Conservation (phyloP, 1,140 invertebrate genomes). For the Aphaenogaster ashmeadi region DNA sequence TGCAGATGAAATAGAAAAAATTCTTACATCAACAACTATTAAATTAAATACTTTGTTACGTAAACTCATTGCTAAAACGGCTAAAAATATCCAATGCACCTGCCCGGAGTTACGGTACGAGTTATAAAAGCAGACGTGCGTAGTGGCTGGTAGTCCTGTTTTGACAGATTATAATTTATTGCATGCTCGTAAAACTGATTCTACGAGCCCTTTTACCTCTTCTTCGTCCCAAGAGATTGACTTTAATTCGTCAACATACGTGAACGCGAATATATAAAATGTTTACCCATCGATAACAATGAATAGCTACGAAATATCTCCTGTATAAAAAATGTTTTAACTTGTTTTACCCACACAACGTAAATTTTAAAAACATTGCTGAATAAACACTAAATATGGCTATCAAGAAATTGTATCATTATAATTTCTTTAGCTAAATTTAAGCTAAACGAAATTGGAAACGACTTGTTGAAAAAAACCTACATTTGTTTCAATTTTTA, state of each 20-base stretch:
- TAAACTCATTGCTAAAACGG: slow-evolving; percentile 16
- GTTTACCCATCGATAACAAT: neutral
- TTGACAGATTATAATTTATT: slow-evolving; percentile 84
- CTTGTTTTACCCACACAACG: neutral
- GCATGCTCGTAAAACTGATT: slow-evolving; percentile 81
- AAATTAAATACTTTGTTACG: slow-evolving; percentile 49
- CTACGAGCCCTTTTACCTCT: slow-evolving; percentile 69
- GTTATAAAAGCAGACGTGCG: slow-evolving; percentile 74
- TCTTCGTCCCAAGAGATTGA: slow-evolving; percentile 41
- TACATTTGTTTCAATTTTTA: neutral
- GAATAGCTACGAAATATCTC: neutral
- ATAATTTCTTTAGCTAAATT: neutral
- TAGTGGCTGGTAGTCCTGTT: slow-evolving; percentile 81
- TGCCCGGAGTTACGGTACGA: slow-evolving; percentile 43
- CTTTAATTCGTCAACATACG: slow-evolving; percentile 24
- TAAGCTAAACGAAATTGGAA: neutral
- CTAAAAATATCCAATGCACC: slow-evolving; percentile 64
- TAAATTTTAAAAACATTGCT: neutral
- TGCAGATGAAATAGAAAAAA: slow-evolving; percentile 1
- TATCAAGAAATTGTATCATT: neutral
- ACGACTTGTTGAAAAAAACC: neutral
- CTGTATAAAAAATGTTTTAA: neutral
- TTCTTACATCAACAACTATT: neutral
- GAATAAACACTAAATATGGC: neutral
- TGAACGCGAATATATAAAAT: neutral